Conservation (phyloP, 2,797 vertebrate genomes). For the Mormyrops attenuatus region DNA sequence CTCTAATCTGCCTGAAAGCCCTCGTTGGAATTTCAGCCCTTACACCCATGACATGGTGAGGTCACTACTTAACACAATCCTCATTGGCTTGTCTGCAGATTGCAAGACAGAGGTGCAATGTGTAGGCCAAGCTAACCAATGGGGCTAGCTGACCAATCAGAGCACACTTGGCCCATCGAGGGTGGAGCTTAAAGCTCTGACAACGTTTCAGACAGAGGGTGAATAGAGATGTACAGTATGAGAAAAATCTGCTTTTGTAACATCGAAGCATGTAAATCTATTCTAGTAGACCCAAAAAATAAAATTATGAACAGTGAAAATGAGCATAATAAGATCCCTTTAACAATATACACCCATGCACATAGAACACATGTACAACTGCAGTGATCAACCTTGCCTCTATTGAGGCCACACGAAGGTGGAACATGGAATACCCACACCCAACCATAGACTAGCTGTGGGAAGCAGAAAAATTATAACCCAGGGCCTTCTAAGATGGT, state of each 20-base stretch:
- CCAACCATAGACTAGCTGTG: neutral
- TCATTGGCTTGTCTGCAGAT: neutral
- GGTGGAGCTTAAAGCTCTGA: neutral
- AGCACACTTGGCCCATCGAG: neutral
- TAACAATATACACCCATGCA: neutral
- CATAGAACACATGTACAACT: neutral
- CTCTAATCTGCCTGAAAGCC: neutral
- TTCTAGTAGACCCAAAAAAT: neutral
- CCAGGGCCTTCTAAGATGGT: neutral
- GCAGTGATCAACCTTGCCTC: neutral
- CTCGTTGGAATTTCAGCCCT: neutral
- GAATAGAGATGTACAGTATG: neutral
- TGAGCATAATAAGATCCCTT: neutral
- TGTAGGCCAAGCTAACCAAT: neutral
- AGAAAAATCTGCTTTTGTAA: neutral
- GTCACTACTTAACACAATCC: neutral
- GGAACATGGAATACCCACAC: neutral
- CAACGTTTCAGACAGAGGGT: neutral
- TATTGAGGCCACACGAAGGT: neutral
- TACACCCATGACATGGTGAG: neutral
- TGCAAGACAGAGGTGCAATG: neutral
- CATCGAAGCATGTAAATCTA: neutral
- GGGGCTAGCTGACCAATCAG: neutral
- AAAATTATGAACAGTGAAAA: neutral
- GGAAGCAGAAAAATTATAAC: neutral